phyloP scores from a whole-genome alignment of 2,113 vertebrate species.

The Lampris megalopsis region DNA sequence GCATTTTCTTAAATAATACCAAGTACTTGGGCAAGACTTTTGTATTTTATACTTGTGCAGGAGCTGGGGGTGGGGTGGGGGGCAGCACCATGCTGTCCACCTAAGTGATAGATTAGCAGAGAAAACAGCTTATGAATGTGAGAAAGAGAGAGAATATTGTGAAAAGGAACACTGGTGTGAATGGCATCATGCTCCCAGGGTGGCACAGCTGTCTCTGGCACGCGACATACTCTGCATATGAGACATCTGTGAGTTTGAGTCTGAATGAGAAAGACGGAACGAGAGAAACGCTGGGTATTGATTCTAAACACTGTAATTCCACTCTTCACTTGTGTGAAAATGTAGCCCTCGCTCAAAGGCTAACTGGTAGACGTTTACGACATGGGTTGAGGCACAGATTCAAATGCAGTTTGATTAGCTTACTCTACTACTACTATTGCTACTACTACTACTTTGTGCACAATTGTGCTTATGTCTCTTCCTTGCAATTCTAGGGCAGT shows the following conservation, averaged over 20 bases:
- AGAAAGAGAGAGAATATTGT: conserved; percentile 4
- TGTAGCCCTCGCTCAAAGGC: too few relatives aligned
- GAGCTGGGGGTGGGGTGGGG: too few relatives aligned
- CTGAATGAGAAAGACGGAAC: not conserved
- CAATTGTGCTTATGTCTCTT: conserved; percentile 10
- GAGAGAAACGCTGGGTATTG: not conserved
- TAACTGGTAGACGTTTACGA: too few relatives aligned
- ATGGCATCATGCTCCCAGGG: conserved; percentile 38
- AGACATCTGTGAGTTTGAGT: not conserved
- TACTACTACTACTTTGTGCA: too few relatives aligned
- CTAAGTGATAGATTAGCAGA: too few relatives aligned
- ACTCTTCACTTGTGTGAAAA: too few relatives aligned
- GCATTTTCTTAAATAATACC: too few relatives aligned
- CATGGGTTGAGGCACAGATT: not conserved
- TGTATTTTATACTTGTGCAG: too few relatives aligned
- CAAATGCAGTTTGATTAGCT: not conserved
- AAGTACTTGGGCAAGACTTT: too few relatives aligned
- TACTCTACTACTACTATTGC: too few relatives aligned
- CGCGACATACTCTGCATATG: conserved; percentile 24
- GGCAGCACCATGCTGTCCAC: too few relatives aligned
- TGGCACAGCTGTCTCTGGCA: conserved; percentile 52
- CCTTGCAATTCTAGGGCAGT: conserved; percentile 14
- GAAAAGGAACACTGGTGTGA: conserved; percentile 30
- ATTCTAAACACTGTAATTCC: not conserved
- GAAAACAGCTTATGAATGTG: not conserved